Percentiles rank a stretch among this genome's conserved stretches.
Conservation (phyloP, 2,888 invertebrate species). For the Agriopis aurantiaria region DNA sequence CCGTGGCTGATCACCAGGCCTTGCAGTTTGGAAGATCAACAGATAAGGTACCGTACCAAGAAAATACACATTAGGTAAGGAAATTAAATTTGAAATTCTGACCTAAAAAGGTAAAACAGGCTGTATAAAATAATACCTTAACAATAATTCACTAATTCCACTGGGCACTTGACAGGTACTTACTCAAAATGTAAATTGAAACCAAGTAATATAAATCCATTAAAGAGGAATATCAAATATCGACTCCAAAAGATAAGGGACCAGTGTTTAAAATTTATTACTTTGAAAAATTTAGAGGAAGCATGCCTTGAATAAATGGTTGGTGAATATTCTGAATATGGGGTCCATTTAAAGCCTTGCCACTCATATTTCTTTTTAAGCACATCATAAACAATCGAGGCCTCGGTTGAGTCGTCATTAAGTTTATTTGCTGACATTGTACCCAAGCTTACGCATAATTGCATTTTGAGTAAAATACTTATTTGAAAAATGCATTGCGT, state of each 20-base stretch:
- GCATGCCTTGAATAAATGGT: conserved; percentile 40
- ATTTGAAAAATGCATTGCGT: too few relatives aligned
- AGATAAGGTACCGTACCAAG: conserved; percentile 13
- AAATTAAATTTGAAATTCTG: conserved; percentile 24
- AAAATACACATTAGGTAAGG: not conserved
- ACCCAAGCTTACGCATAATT: not conserved
- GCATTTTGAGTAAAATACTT: not conserved
- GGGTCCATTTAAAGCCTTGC: conserved; percentile 12
- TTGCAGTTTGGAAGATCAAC: conserved; percentile 20
- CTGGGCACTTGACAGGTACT: conserved; percentile 58
- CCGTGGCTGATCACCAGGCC: not conserved
- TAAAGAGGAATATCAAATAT: conserved; percentile 73
- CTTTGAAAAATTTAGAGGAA: conserved; percentile 52
- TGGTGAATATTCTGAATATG: conserved; percentile 12
- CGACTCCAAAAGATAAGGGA: conserved; percentile 55
- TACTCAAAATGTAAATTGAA: conserved; percentile 70
- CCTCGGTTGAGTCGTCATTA: not conserved
- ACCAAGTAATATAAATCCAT: conserved; percentile 71
- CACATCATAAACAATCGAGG: conserved; percentile 5
- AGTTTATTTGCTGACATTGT: conserved; percentile 7
- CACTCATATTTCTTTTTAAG: conserved; percentile 14
- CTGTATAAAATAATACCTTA: conserved; percentile 31
- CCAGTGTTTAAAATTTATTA: conserved; percentile 65
- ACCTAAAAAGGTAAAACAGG: conserved; percentile 30
- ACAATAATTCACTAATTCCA: conserved; percentile 50